phyloP scores from a whole-genome alignment of 2,113 vertebrate genomes.

The Ammodytes marinus region DNA sequence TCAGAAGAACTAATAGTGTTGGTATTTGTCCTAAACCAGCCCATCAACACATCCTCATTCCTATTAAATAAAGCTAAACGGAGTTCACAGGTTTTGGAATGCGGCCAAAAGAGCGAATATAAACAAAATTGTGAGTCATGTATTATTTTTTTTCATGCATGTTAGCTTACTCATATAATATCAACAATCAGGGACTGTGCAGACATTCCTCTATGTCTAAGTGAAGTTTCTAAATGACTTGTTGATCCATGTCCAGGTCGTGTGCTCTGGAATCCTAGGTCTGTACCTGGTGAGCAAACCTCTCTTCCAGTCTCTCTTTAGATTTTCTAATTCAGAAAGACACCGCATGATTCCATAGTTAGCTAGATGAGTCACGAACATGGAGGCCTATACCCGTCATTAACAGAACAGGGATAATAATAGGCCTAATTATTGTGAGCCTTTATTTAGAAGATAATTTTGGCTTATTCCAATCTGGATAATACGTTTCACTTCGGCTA shows the following conservation, averaged over 20 bases:
- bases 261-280: conserved; percentile 27
- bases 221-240: conserved; percentile 24
- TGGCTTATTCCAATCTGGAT: background rate
- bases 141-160: conserved; percentile 6
- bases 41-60: conserved; percentile 53
- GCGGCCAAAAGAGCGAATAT: conserved; percentile 16
- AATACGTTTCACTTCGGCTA: background rate
- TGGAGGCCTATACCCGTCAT: background rate
- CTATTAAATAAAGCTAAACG: conserved; percentile 28
- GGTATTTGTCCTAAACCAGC: conserved; percentile 50
- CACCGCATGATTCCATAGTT: conserved; percentile 12
- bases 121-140: conserved; percentile 36
- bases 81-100: conserved; percentile 29
- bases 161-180: conserved; percentile 42
- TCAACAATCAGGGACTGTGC: conserved; percentile 28
- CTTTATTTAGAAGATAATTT: background rate
- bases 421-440: background rate
- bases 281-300: conserved; percentile 27
- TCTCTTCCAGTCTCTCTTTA: background rate
- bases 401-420: background rate
- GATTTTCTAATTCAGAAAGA: conserved; percentile 1
- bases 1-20: conserved; percentile 51
- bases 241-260: conserved; percentile 43
- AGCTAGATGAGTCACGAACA: background rate
- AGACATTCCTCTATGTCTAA: conserved; percentile 50